Percentiles rank a stretch among this genome's conserved stretches.
Evolutionary conservation across 2,113 vertebrate species (phyloP).

Genomic region (Cardinalis cardinalis): DNA sequence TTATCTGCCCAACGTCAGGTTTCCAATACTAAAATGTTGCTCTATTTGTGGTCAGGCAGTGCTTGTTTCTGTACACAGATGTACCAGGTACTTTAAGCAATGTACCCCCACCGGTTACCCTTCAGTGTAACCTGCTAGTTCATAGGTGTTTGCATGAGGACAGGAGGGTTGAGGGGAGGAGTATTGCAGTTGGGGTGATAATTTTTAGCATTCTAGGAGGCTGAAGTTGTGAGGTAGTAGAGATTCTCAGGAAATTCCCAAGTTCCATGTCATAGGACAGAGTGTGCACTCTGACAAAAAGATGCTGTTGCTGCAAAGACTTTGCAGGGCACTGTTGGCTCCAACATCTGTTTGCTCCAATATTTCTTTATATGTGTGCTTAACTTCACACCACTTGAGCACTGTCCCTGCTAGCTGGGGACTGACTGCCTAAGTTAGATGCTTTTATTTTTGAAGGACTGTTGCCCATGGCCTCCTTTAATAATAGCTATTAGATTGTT

Average conservation of each 20-base stretch:
- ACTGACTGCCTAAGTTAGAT: neutral
- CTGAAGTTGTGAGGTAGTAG: too few relatives aligned
- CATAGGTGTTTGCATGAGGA: too few relatives aligned
- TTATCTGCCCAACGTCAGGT: neutral
- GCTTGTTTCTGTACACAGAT: neutral
- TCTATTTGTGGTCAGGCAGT: neutral
- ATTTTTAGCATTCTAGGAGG: too few relatives aligned
- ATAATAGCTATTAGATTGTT: neutral
- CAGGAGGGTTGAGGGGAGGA: too few relatives aligned
- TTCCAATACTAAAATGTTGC: neutral
- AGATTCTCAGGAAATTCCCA: neutral
- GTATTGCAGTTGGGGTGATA: too few relatives aligned
- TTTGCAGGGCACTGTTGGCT: neutral
- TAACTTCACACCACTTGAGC: neutral
- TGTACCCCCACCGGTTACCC: neutral
- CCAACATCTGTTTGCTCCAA: neutral
- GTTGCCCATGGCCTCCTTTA: neutral
- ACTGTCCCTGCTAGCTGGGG: neutral
- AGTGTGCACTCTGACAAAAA: fast-evolving
- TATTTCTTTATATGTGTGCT: neutral
- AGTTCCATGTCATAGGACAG: neutral
- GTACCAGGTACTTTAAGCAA: neutral
- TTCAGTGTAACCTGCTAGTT: neutral
- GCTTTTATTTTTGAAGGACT: neutral
- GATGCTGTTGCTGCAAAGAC: neutral